Conservation (phyloP, 2,888 invertebrate species). For the Rhagium mordax region DNA sequence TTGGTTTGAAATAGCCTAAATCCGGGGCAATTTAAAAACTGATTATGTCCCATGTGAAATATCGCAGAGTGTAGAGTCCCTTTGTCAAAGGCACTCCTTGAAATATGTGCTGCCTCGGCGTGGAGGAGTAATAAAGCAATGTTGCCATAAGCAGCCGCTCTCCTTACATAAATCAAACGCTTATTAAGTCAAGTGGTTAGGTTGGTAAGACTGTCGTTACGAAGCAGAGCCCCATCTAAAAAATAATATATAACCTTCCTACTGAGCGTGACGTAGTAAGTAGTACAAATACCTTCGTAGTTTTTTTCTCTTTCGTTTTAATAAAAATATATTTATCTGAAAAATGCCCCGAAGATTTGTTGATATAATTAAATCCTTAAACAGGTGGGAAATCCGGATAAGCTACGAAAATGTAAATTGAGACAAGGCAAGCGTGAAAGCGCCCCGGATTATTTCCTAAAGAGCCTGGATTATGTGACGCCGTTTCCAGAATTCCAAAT, state of each 20-base stretch:
- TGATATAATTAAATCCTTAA: conserved; percentile 57
- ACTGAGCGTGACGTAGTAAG: conserved; percentile 11
- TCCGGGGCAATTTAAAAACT: not conserved
- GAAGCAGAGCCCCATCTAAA: conserved; percentile 48
- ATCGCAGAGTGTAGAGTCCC: not conserved
- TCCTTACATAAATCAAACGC: conserved; percentile 69
- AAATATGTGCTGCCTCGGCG: conserved; percentile 54
- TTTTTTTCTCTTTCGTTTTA: not conserved
- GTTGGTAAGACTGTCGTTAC: conserved; percentile 60
- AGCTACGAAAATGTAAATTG: conserved; percentile 63
- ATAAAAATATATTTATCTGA: not conserved
- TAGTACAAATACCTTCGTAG: no score
- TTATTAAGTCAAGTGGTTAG: conserved; percentile 70
- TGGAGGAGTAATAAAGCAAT: conserved; percentile 64
- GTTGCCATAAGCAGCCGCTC: conserved; percentile 68
- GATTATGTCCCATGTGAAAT: conserved; percentile 2
- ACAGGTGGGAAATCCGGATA: conserved; percentile 63
- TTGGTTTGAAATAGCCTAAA: not conserved
- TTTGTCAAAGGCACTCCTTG: conserved; percentile 45
- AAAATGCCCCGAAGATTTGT: conserved; percentile 4
- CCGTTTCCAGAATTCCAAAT: conserved; percentile 52
- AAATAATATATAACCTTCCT: conserved; percentile 50
- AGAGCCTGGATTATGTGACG: conserved; percentile 56
- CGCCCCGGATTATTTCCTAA: conserved; percentile 62
- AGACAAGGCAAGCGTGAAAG: conserved; percentile 57